Evolutionary conservation across 2,888 invertebrate genomes (phyloP), one percentile per base, ranked within the genome.

Genomic region (Dorcus hopei): DNA sequence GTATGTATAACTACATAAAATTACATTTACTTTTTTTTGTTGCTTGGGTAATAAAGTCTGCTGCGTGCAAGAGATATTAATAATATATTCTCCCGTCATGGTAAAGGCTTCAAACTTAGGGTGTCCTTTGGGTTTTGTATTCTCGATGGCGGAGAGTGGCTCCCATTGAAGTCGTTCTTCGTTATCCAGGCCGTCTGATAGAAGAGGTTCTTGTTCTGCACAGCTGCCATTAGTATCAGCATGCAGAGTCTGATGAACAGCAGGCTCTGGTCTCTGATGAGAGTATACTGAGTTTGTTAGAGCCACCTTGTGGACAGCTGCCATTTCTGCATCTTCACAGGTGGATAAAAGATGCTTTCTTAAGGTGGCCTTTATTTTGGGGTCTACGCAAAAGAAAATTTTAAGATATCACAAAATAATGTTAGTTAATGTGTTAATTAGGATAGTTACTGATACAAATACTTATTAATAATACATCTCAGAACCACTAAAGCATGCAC

Each of bases 21-120:
- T 14, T 14, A 14, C 14, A 14, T 14, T 14, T 58, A 84, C 82
- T 75, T 84, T 85, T 71, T 83, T 83, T 74, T 83, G 83, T 65
- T 81, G 79, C 71, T 83, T 83, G 54, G 86, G 84, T 56, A 87
- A 77, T 59, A 87, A 79, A 66, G 82, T 84, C 72, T 87, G 88
- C 65, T 90, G 90, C 59, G 90, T 91, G 69, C 91, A 82, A 61
- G 95, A 94, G 67, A 96, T 86, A 80, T 95, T 95, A 69, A 97
- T 85, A 77, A 97, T 96, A 74, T 95, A 87, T 80, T 97, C 96
- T 48, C 97, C 97, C 38, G 97, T 97, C 97, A 97, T 97, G 89
- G 96, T 93, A 83, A 93, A 97, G 57, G 95, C 93, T 80, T 95
- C 95, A 80, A 92, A 94, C 78, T 92, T 88, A 55, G 76, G 80